Conservation (phyloP, 2,113 vertebrate species). For the Pluvialis apricaria region DNA sequence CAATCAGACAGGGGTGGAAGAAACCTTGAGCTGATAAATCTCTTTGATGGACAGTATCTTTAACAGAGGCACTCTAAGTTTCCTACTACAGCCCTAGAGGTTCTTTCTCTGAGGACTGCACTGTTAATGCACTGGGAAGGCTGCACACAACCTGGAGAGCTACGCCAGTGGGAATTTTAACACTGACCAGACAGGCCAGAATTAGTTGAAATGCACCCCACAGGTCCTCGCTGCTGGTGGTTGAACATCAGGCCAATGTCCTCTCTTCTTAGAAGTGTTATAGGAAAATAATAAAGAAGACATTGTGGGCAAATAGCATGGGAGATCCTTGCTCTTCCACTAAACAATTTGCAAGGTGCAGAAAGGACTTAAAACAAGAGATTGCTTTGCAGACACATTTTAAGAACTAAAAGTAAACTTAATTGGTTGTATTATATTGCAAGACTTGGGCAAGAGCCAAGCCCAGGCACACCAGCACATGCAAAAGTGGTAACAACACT, state of each 20-base stretch:
- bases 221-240: neutral
- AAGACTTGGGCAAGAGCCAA: neutral
- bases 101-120: neutral
- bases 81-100: neutral
- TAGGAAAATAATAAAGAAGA: neutral
- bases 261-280: neutral
- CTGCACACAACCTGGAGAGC: neutral
- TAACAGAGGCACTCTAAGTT: neutral
- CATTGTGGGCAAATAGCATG: neutral
- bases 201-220: neutral
- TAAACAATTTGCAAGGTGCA: neutral
- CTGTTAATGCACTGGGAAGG: neutral
- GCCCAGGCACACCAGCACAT: neutral
- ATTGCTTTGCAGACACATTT: neutral
- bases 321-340: neutral
- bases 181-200: neutral
- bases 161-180: neutral
- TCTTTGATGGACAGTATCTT: conserved; percentile 18
- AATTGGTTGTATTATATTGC: neutral
- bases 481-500: neutral
- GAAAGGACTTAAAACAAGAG: neutral
- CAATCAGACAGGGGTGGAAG: neutral
- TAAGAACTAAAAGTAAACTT: neutral
- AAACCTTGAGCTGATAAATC: conserved; percentile 17
- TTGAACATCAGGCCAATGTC: neutral